These are phyloP conservation scores for Ryuthela nishihirai DNA, from an alignment of 2,888 invertebrate genomes.

Conservation along the genomic window DNA sequence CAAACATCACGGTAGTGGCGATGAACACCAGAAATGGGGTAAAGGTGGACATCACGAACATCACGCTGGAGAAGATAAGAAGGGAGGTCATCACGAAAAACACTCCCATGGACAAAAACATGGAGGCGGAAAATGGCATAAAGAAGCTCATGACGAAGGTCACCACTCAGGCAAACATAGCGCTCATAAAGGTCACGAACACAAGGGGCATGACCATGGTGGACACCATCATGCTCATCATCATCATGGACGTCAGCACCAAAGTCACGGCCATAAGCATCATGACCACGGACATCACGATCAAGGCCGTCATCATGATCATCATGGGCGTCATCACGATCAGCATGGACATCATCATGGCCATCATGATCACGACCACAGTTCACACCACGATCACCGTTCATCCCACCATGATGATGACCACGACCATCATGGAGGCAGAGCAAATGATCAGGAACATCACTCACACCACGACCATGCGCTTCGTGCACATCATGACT, in stretches of 20 bases:
- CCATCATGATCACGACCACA: background rate
- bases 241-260: slow-evolving; percentile 2
- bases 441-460: no score
- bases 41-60: slow-evolving; percentile 13
- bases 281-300: background rate
- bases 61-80: slow-evolving; percentile 11
- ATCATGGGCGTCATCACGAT: background rate
- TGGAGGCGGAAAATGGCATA: no score
- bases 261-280: slow-evolving; percentile 3
- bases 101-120: slow-evolving; percentile 10
- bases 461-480: no score
- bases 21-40: slow-evolving; percentile 24
- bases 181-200: slow-evolving; percentile 8
- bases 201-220: slow-evolving; percentile 10
- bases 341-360: background rate
- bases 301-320: background rate
- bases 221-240: background rate
- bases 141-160: slow-evolving; percentile 16
- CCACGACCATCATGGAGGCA: no score
- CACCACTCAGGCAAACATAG: slow-evolving; percentile 3
- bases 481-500: no score
- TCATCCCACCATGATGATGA: no score
- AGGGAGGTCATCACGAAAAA: slow-evolving; percentile 10
- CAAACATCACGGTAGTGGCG: slow-evolving; percentile 16
- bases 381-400: no score